phyloP scores from a whole-genome alignment of 2,888 invertebrate genomes.

The Tromatobia lineatoria region DNA sequence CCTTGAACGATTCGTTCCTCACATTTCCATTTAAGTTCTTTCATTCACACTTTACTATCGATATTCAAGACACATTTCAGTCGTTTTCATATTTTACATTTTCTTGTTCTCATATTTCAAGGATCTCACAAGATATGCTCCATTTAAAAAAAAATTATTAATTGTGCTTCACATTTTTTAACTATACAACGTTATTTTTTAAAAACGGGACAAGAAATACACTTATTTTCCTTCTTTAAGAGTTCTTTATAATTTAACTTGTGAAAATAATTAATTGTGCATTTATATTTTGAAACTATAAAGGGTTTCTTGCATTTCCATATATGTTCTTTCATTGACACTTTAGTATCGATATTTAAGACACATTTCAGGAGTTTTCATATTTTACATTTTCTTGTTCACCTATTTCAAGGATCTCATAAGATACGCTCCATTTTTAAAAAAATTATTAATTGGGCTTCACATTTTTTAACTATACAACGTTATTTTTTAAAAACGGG shows the following conservation, averaged over 20 bases:
- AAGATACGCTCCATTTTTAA: neutral
- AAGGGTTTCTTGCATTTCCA: slow-evolving; percentile 16
- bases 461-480: no score
- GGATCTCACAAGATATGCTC: neutral
- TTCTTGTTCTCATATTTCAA: neutral
- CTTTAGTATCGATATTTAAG: neutral
- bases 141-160: neutral
- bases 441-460: no score
- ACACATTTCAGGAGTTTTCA: slow-evolving; percentile 3
- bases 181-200: no score
- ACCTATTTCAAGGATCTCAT: neutral
- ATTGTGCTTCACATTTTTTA: no score
- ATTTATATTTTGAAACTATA: no score
- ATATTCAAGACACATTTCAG: neutral
- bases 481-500: no score
- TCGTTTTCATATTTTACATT: neutral
- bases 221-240: no score
- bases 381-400: neutral
- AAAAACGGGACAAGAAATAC: no score
- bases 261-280: no score
- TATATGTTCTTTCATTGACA: slow-evolving; percentile 47
- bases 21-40: slow-evolving; percentile 31
- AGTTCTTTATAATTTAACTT: no score
- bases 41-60: slow-evolving; percentile 23
- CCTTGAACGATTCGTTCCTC: slow-evolving; percentile 27